Evolutionary conservation across 2,797 vertebrate species (phyloP), one percentile per base, ranked within the genome.

Genomic region (Taenioides sp.): DNA sequence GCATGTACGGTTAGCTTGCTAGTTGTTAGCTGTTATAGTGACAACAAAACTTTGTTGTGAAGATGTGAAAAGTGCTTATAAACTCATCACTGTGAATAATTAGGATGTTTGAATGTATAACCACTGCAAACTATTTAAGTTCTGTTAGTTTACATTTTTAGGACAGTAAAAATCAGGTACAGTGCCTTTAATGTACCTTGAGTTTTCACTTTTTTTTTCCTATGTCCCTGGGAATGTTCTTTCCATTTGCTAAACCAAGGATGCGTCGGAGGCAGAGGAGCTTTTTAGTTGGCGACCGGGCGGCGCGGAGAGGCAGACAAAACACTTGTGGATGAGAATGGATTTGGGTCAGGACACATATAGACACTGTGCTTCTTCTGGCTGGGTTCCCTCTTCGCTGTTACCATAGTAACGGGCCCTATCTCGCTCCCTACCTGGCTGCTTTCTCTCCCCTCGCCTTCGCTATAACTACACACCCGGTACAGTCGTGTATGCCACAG

Each of bases 361-460:
- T 74, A 91, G 84, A 93, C 82, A 86, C 84, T 86, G 74, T 87
- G 84, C 81, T 86, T 92, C 87, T 80, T 80, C 90, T 91, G 79
- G 81, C 90, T 91, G 79, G 91, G 88, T 89, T 93, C 79, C 86
- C 88, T 89, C 43, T 82, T 83, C 64, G 71, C 86, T 92, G 93
- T 94, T 95, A 93, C 94, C 92, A 94, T 95, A 93, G 93, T 89
- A 93, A 94, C 94, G 37, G 79, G 88, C 87, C 84, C 82, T 89
- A 88, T 90, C 92, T 89, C 75, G 67, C 84, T 79, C 73, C 82
- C 86, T 85, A 77, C 84, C 78, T 88, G 73, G 85, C 90, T 11
- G 60, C 31, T n/a, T 12, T 0, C 27, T 22, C 23, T 61, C 2
- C 18, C 22, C 18, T 60, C 16, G 25, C 25, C 27, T 18, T 84